Base-by-base conservation (phyloP, 2,888 invertebrate genomes). In the Colostygia pectinataria region DNA sequence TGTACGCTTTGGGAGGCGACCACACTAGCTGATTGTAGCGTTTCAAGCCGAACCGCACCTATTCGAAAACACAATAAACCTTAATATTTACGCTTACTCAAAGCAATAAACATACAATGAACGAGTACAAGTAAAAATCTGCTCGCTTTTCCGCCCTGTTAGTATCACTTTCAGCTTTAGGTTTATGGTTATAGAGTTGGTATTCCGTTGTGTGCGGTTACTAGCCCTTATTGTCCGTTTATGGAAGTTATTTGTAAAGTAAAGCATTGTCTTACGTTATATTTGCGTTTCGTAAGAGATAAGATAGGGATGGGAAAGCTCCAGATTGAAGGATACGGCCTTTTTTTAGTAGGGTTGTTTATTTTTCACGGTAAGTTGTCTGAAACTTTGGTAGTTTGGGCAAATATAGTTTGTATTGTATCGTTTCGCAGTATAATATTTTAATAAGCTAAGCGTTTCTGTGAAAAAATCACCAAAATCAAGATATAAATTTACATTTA, bases 51-150 rank as follows among this genome's bases (percentile, higher is more conserved):
- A 66, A 71, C 77, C 78, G 76, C 72, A 71, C 75, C 83, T 80
- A 80, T 83, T 74, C 74, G 81, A 83, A 86, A 88, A 89, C 80
- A 88, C 77, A 87, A 89, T 88, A 87, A 89, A 83, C 74, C 52
- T 75, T 79, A 74, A 82, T 88, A 89, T 88, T 88, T 84, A 88
- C 82, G 80, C 74, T 83, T 71, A 74, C 80, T 81, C 70, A 67
- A 62, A 77, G 78, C 80, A 81, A 85, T 87, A 84, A 83, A 86
- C 73, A 76, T 77, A 83, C 83, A 85, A 85, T 83, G 76, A 83
- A 76, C 71, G 65, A 79, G 80, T 82, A 81, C 80, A 71, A 61
- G 77, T 81, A 76, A 81, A 80, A 80, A 75, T 72, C 55, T 69
- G 71, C 68, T 66, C 66, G 65, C 55, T 74, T 74, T 77, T 72